Percentiles rank a stretch among this genome's conserved stretches.
These are phyloP conservation scores for Planococcus citri DNA, from an alignment of 1,140 invertebrate species.

Conservation along the genomic window DNA sequence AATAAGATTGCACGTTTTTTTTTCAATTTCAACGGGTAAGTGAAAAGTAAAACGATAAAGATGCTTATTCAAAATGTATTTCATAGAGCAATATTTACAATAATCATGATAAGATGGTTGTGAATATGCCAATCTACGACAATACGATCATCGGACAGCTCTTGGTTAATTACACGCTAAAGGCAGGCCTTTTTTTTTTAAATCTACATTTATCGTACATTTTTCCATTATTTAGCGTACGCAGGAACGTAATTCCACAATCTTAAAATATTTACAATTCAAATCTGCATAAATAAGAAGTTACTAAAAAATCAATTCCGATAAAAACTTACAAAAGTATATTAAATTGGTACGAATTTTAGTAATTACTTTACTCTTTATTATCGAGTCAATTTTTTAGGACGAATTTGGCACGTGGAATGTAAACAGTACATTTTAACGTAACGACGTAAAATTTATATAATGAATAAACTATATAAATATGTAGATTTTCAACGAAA, in stretches of 20 bases:
- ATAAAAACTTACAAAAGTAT: constrained; percentile 3
- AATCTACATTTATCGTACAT: background rate
- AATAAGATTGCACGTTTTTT: too few species aligned
- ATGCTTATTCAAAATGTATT: too few species aligned
- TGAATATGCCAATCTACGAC: too few species aligned
- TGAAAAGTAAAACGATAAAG: too few species aligned
- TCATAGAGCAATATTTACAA: too few species aligned
- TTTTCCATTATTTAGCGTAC: background rate
- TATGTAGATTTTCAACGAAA: background rate
- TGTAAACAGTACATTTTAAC: background rate
- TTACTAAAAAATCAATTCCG: background rate
- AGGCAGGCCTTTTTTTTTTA: background rate
- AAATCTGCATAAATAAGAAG: background rate
- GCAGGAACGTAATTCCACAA: background rate
- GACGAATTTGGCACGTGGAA: background rate
- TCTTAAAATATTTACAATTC: background rate
- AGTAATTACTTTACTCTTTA: background rate
- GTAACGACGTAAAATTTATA: background rate
- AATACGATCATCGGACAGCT: background rate
- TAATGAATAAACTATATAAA: background rate
- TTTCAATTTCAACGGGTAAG: too few species aligned
- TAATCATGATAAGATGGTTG: too few species aligned
- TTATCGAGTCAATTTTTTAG: background rate
- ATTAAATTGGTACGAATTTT: constrained; percentile 8
- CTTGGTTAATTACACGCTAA: background rate